phyloP scores from a whole-genome alignment of 2,797 vertebrate species.

The Ptychadena robeensis region DNA sequence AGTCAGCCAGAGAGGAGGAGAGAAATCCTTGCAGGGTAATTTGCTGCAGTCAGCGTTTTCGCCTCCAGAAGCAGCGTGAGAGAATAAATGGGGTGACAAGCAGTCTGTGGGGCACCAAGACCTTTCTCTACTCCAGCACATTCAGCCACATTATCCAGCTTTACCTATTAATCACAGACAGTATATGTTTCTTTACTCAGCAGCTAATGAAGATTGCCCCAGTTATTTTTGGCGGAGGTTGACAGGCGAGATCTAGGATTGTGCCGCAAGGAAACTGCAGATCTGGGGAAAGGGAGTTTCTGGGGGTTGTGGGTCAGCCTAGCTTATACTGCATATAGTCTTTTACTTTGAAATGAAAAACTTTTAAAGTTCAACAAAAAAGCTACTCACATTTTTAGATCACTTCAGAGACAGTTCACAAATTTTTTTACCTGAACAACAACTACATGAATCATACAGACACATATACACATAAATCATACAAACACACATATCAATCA shows the following conservation, averaged over 20 bases:
- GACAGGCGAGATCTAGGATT: neutral
- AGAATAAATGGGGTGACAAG: slow-evolving; percentile 22
- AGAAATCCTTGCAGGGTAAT: neutral
- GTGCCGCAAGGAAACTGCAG: neutral
- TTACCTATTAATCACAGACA: slow-evolving; percentile 20
- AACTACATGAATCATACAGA: no score
- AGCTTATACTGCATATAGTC: no score
- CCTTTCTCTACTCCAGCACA: slow-evolving; percentile 16
- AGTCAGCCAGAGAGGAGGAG: neutral
- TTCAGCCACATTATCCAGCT: neutral
- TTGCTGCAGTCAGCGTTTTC: slow-evolving; percentile 28
- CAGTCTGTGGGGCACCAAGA: slow-evolving; percentile 11
- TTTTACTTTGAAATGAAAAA: no score
- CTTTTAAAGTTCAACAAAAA: no score
- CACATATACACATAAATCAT: no score
- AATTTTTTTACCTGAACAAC: no score
- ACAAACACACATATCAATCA: no score
- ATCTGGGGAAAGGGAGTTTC: neutral
- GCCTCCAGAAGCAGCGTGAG: neutral
- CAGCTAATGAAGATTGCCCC: slow-evolving; percentile 16
- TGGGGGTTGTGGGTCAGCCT: neutral
- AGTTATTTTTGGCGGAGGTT: neutral
- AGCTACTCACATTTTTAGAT: no score
- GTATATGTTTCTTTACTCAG: neutral
- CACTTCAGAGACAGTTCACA: no score